Evolutionary conservation across 2,797 vertebrate genomes (phyloP), one percentile per base, ranked within the genome.

Genomic region (Harpagifer antarcticus): DNA sequence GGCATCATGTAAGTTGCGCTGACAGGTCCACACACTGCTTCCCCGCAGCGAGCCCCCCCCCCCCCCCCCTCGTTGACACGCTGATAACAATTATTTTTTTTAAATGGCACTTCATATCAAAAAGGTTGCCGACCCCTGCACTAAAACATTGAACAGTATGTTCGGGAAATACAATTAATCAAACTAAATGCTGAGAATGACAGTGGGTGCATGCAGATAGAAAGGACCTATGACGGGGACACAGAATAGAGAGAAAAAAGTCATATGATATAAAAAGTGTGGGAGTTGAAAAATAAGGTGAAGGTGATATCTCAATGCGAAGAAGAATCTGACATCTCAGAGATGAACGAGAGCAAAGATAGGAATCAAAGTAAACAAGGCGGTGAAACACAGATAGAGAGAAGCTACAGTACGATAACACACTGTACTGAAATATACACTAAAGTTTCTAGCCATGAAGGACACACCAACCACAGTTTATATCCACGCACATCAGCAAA

Each of bases 391-490:
- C 19, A 67, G 33, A 63, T 9, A 12, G 53, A 66, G 14, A 47
- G 14, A 11, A 43, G 45, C 27, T 52, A 44, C 23, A 59, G 19
- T 37, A 61, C 43, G 45, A 62, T 4, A 68, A 19, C 9, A 33
- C 7, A 56, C 11, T 17, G 12, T 27, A 48, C 4, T n/a, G 3
- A 53, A 62, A 62, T 9, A 61, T 52, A 69, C 50, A 37, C 33
- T 43, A 13, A 54, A 27, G 43, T 65, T 44, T 74, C 11, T 15
- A 37, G 54, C 58, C 60, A 50, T 47, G 49, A 47, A 59, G 63
- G 53, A 68, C 7, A 55, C 23, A 48, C 61, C 6, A 76, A 33
- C 52, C 43, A 48, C 53, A 57, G 15, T 53, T 75, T 45, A 60
- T 62, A 67, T 53, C 1, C 23, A 19, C 27, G 2, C 17, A 62